phyloP scores from a whole-genome alignment of 2,888 invertebrate genomes.

The Epsilonema sp. region DNA sequence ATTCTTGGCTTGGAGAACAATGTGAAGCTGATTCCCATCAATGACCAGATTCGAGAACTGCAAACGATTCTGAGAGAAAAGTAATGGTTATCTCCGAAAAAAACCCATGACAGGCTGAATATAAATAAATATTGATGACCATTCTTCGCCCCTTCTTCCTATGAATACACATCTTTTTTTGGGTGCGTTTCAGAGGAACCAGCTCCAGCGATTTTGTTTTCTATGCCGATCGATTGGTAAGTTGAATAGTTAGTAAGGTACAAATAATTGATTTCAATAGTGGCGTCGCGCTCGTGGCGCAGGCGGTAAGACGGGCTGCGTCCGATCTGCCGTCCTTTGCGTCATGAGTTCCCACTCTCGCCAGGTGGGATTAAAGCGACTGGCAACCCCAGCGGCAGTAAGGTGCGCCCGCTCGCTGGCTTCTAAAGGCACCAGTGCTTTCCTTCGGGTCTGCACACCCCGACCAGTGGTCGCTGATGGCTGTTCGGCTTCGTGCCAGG shows the following conservation, averaged over 20 bases:
- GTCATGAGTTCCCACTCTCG: too few relatives aligned
- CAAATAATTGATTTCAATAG: neutral
- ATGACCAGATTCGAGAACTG: constrained; percentile 46
- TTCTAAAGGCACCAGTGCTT: too few relatives aligned
- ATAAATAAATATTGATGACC: too few relatives aligned
- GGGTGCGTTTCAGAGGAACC: neutral
- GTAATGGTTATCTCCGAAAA: constrained; percentile 18
- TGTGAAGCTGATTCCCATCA: constrained; percentile 48
- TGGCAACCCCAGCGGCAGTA: too few relatives aligned
- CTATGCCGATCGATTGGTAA: constrained; percentile 76
- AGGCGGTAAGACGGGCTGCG: too few relatives aligned
- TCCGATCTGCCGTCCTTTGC: too few relatives aligned
- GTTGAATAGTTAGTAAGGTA: constrained; percentile 13
- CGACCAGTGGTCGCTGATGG: too few relatives aligned
- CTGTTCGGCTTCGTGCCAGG: too few relatives aligned
- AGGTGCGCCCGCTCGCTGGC: too few relatives aligned
- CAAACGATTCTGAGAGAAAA: constrained; percentile 37
- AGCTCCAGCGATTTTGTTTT: constrained; percentile 75
- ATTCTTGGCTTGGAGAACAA: constrained; percentile 25
- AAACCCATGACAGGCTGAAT: neutral
- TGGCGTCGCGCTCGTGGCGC: too few relatives aligned
- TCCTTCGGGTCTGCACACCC: too few relatives aligned
- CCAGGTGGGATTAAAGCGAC: too few relatives aligned
- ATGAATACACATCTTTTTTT: neutral
- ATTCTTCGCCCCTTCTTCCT: neutral